Evolutionary conservation across 2,888 invertebrate genomes (phyloP).

Genomic region (Limnephilus marmoratus): DNA sequence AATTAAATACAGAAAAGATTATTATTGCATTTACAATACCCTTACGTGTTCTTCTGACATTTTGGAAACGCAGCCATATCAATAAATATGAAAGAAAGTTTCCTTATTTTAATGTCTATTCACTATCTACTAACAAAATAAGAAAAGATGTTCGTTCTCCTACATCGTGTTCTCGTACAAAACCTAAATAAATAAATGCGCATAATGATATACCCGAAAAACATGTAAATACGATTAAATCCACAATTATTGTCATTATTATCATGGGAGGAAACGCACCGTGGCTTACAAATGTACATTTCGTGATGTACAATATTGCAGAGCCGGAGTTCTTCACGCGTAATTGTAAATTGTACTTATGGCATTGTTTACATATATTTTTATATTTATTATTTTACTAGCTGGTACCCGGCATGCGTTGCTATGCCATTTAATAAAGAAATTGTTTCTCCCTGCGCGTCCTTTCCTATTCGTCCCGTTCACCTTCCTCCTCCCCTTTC

Average conservation of each 20-base stretch:
- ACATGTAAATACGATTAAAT: neutral
- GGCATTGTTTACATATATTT: no score
- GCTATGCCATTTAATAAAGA: no score
- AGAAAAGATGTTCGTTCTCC: neutral
- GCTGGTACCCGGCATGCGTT: no score
- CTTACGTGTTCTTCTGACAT: no score
- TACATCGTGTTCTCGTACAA: neutral
- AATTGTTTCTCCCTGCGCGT: no score
- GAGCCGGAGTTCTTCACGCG: neutral
- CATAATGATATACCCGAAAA: neutral
- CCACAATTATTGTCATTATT: neutral
- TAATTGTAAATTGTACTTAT: no score
- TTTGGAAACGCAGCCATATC: neutral
- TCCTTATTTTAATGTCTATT: neutral
- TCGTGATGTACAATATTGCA: neutral
- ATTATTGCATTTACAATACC: no score
- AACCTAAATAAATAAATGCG: neutral
- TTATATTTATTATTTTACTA: no score
- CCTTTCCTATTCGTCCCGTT: no score
- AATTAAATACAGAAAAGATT: no score
- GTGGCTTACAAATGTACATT: neutral
- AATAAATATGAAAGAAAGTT: neutral
- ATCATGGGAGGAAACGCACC: neutral
- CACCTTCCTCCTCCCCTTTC: no score
- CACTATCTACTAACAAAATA: neutral